These are phyloP conservation scores for Plusia festucae DNA, from an alignment of 2,888 invertebrate species.

Conservation along the genomic window DNA sequence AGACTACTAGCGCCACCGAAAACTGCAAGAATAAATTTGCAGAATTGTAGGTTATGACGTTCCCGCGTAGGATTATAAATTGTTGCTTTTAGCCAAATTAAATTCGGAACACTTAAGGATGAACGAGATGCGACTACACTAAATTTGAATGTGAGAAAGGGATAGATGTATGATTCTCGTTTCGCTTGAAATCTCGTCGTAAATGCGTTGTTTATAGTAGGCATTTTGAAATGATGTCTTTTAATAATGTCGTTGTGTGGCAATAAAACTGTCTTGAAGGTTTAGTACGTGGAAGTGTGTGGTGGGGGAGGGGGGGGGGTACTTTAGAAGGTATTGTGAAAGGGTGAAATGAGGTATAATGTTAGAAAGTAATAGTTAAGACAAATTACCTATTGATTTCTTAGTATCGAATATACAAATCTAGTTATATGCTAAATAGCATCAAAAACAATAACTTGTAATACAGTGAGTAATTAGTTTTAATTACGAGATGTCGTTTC, in stretches of 20 bases:
- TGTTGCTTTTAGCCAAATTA: slow-evolving; percentile 73
- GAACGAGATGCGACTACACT: slow-evolving; percentile 46
- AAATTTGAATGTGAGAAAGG: slow-evolving; percentile 26
- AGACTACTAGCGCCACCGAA: slow-evolving; percentile 49
- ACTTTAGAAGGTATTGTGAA: slow-evolving; percentile 19
- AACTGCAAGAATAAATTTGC: slow-evolving; percentile 52
- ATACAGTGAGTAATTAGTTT: too few species aligned
- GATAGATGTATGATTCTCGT: slow-evolving; percentile 41
- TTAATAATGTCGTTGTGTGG: slow-evolving; percentile 57
- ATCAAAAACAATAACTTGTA: too few species aligned
- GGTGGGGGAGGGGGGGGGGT: too few species aligned
- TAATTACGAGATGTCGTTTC: too few species aligned
- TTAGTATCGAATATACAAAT: background rate
- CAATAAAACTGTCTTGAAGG: slow-evolving; percentile 54
- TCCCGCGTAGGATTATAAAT: slow-evolving; percentile 65
- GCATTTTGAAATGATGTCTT: slow-evolving; percentile 76
- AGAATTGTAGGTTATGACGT: slow-evolving; percentile 56
- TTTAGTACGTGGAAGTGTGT: slow-evolving; percentile 29
- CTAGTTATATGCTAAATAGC: background rate
- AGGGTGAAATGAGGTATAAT: slow-evolving; percentile 24
- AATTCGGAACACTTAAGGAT: slow-evolving; percentile 61
- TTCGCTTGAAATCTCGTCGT: slow-evolving; percentile 60
- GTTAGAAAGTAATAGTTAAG: slow-evolving; percentile 16
- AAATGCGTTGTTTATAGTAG: slow-evolving; percentile 79
- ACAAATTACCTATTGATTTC: slow-evolving; percentile 31